These are phyloP conservation scores for Drosophila emarginata DNA, from an alignment of 2,888 invertebrate genomes.

Conservation along the genomic window DNA sequence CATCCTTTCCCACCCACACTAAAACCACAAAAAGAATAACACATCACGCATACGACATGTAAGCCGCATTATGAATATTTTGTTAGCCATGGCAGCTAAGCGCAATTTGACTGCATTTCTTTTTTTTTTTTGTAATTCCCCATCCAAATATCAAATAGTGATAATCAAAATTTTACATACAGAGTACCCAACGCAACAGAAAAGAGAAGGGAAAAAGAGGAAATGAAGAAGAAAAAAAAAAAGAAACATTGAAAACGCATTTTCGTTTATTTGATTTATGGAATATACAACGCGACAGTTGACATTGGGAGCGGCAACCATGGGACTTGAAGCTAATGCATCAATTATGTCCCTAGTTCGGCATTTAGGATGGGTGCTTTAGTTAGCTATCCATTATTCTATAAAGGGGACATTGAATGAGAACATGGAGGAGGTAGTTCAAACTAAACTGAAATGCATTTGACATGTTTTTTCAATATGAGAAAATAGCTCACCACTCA, in stretches of 20 bases:
- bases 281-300: conserved; percentile 58
- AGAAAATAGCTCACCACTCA: conserved; percentile 35
- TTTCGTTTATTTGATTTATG: conserved; percentile 73
- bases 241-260: conserved; percentile 71
- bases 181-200: neutral
- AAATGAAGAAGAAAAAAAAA: conserved; percentile 40
- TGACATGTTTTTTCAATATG: conserved; percentile 30
- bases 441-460: conserved; percentile 50
- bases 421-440: neutral
- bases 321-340: conserved; percentile 63
- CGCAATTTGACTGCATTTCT: conserved; percentile 23
- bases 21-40: conserved; percentile 69
- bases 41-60: conserved; percentile 70
- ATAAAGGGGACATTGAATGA: too few relatives aligned
- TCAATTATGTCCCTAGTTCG: conserved; percentile 63
- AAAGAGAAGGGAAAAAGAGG: neutral
- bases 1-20: conserved; percentile 2
- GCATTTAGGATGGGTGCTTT: conserved; percentile 11
- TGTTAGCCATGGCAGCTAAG: conserved; percentile 52
- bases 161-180: conserved; percentile 56
- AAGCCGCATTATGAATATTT: conserved; percentile 75
- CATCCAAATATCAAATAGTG: conserved; percentile 55
- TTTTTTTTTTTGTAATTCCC: conserved; percentile 12
- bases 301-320: conserved; percentile 44
- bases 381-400: conserved; percentile 1